Conservation (phyloP, 2,888 invertebrate species). For the Athalia rosae region DNA sequence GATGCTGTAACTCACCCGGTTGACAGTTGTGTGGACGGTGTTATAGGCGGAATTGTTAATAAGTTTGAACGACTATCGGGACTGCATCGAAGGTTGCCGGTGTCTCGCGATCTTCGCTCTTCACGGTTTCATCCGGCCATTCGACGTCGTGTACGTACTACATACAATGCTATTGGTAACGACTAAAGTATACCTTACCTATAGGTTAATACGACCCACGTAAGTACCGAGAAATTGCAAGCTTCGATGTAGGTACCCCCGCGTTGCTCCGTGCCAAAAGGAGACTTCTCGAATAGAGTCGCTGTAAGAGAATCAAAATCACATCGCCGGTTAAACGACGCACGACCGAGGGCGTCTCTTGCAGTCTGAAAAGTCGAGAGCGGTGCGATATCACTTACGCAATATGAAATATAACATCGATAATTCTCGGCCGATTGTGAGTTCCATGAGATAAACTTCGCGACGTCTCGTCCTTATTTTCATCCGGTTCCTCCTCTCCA, state of each 20-base stretch:
- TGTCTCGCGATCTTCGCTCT: not conserved
- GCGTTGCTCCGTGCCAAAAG: no score
- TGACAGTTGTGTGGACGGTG: conserved; percentile 35
- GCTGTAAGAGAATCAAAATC: no score
- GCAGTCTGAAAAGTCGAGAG: no score
- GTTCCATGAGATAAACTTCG: not conserved
- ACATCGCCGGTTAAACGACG: no score
- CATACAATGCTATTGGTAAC: not conserved
- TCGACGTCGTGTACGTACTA: not conserved
- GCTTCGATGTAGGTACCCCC: conserved; percentile 16
- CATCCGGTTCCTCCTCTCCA: not conserved
- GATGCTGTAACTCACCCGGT: conserved; percentile 35
- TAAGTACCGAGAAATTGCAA: conserved; percentile 31
- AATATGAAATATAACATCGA: not conserved
- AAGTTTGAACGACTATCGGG: conserved; percentile 31
- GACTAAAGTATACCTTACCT: not conserved
- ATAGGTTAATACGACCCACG: conserved; percentile 44
- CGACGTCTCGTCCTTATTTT: not conserved
- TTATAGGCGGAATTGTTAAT: conserved; percentile 42
- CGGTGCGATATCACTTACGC: no score
- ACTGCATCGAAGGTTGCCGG: not conserved
- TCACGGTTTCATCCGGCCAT: not conserved
- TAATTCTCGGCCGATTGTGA: not conserved
- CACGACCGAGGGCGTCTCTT: no score
- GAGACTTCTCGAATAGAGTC: no score